Base-by-base conservation (phyloP, 92 coral and sea anemone genomes). In the Parazoanthus swiftii region DNA sequence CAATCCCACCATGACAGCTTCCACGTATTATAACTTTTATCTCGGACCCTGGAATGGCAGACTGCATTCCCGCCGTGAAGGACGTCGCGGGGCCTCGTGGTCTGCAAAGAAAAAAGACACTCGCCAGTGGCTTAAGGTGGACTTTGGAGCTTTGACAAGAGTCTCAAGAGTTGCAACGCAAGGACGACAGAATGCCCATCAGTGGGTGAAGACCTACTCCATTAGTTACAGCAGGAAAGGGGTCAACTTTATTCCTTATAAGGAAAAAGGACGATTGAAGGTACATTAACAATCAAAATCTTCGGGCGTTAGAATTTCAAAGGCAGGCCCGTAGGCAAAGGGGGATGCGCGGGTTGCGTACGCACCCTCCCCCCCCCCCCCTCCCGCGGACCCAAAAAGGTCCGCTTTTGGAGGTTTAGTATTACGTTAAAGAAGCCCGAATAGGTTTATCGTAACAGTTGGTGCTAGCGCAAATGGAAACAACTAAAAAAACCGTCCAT, bases 221-320 rank as follows among this genome's bases (percentile, higher is more conserved):
- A 90, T 95, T 18, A 88, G 96, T 8, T 93, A 93, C 92, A 93
- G 98, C 89, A 86, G 35, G 74, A 90, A 93, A 23, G 98, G 98
- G 4, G 85, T 89, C 65, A 82, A 38, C 21, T 95, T 88, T 88
- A 81, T 29, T 3, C 76, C 92, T 13, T 93, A 95, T 81, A 93
- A 82, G 70, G 93, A 90, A 50, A 72, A 77, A 0, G 90, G 94
- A 8, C 81, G 89, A 83, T 84, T 95, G 18, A 95, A 93, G 98
- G 98, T 93, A 39, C 70, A 63, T 63, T 63, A 20, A 63, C 1
- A 63, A 6, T 29, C 0, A 58, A 58, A 58, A 10, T 3, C 21
- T 5, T 23, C 25, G 26, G 16, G 20, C 66, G 21, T 13, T 18
- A 18, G 21, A 58, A 5, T 20, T 63, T 63, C 33, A 29, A 29